Evolutionary conservation across 2,113 vertebrate genomes (phyloP), one percentile per base, ranked within the genome.

Genomic region (Bubalus kerabau): DNA sequence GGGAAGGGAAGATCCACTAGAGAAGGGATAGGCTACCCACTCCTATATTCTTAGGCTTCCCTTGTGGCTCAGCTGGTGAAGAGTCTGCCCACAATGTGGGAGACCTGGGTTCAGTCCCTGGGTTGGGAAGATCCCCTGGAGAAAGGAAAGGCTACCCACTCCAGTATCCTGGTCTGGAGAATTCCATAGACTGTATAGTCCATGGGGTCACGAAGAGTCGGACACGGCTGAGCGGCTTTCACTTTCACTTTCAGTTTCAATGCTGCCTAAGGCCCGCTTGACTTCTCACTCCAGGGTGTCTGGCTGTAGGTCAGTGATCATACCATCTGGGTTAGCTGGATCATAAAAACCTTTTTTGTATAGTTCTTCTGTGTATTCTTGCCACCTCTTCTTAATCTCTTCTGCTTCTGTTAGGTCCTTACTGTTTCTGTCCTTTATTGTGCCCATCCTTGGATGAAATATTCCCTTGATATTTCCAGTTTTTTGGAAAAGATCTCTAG

Each of bases 131-230:
- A 74, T 40, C 10, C 36, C 67, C 36, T 74, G 36, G 67, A 40
- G 21, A 40, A 74, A n/a, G 67, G 19, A 71, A 71, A 71, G 67
- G n/a, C n/a, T 71, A 6, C 19, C 67, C 19, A 12, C n/a, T 71
- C n/a, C 67, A 71, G n/a, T 40, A 40, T 23, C 36, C 67, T 40
- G 67, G 19, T 36, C n/a, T 71, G 67, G n/a, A 36, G n/a, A 71
- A 71, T 40, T 71, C 19, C 67, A 40, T 6, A 23, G 19, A 40
- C n/a, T 40, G 19, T 71, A 40, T 23, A 40, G 67, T 23, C n/a
- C n/a, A 40, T 23, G 67, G 67, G n/a, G 19, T 71, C 21, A 1
- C 67, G 23, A 36, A 21, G 10, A 71, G n/a, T 40, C 1, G 0
- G n/a, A 40, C 67, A 13, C 0, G 5, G 36, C 21, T 40, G n/a